Conservation (phyloP, 2,113 vertebrate species). For the Butorides virescens region DNA sequence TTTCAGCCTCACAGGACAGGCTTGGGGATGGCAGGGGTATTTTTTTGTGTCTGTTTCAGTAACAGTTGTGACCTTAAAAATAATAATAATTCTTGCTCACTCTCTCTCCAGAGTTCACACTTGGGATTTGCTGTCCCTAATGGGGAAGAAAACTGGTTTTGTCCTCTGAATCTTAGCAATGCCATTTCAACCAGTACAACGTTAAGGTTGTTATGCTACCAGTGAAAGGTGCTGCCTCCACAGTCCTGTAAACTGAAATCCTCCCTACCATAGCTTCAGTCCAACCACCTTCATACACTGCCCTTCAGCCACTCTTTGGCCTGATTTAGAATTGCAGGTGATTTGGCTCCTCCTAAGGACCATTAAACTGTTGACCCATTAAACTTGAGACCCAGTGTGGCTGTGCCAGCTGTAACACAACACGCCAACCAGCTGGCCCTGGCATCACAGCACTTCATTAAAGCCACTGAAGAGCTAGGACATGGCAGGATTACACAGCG, state of each 20-base stretch:
- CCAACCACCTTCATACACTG: background rate
- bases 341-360: conserved; percentile 3
- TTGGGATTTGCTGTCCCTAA: background rate
- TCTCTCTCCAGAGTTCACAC: background rate
- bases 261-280: background rate
- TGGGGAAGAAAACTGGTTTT: background rate
- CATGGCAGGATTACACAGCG: background rate
- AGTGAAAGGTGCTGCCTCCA: background rate
- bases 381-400: background rate
- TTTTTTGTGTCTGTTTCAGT: background rate
- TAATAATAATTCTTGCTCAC: background rate
- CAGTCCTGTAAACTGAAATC: background rate
- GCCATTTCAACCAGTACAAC: background rate
- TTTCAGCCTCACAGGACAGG: background rate
- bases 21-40: background rate
- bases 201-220: background rate
- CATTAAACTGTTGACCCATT: conserved; percentile 1
- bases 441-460: background rate
- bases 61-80: background rate
- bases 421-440: conserved; percentile 7
- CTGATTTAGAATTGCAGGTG: background rate
- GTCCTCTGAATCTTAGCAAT: background rate
- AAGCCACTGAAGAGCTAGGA: background rate
- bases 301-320: background rate
- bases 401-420: background rate